A percentile compares a stretch with the other conserved stretches of the same genome.
Evolutionary conservation across 1,140 invertebrate genomes (phyloP).

Genomic region (Mercenaria mercenaria): DNA sequence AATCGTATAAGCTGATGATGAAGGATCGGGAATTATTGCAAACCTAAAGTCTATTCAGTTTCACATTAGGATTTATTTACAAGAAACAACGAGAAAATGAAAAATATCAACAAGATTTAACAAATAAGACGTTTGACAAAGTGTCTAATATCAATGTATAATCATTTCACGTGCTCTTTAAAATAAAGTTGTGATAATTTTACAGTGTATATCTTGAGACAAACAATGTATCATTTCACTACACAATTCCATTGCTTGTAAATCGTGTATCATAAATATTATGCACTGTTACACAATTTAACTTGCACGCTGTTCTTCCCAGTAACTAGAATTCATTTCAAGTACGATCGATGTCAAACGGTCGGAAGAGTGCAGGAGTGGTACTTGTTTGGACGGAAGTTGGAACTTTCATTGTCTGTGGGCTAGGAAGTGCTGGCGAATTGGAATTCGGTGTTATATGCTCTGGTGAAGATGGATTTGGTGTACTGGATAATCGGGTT

Average conservation of each 20-base stretch:
- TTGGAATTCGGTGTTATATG: constrained; percentile 56
- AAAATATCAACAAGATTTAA: constrained; percentile 6
- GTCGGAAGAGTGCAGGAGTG: constrained; percentile 76
- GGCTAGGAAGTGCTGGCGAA: constrained; percentile 57
- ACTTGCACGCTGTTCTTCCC: too few species aligned
- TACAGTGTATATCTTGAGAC: too few species aligned
- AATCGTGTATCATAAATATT: not conserved
- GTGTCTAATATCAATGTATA: not conserved
- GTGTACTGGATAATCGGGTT: constrained; percentile 28
- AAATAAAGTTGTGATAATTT: too few species aligned
- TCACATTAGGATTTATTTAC: constrained; percentile 29
- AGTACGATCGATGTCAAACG: constrained; percentile 58
- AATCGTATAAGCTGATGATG: too few species aligned
- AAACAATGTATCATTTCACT: too few species aligned
- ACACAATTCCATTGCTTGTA: too few species aligned
- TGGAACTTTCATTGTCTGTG: constrained; percentile 63
- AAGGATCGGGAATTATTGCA: too few species aligned
- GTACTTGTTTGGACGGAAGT: constrained; percentile 65
- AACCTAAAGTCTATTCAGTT: too few species aligned
- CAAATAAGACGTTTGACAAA: not conserved
- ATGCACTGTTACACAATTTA: not conserved
- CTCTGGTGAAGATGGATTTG: constrained; percentile 21
- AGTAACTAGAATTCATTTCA: not conserved
- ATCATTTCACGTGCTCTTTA: not conserved
- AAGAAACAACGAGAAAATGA: constrained; percentile 34